A percentile compares a stretch with the other conserved stretches of the same genome.
These are phyloP conservation scores for Gallinago media DNA, from an alignment of 2,113 vertebrate species.

Conservation along the genomic window DNA sequence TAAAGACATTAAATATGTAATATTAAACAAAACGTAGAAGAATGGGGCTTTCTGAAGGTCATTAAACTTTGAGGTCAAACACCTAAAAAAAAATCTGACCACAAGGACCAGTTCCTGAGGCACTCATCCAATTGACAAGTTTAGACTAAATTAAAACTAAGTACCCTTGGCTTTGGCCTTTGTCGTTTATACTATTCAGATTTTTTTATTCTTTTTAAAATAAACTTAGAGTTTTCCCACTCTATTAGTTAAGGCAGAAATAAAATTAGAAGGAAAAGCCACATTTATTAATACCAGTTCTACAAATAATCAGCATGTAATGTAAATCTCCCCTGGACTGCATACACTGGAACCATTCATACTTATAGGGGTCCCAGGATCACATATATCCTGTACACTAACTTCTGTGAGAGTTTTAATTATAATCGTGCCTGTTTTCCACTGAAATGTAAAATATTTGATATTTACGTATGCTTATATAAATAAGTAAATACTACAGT, in stretches of 20 bases:
- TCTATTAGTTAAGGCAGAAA: neutral
- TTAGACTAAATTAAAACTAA: neutral
- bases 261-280: constrained; percentile 18
- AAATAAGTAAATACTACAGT: neutral
- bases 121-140: neutral
- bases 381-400: neutral
- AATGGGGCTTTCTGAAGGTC: neutral
- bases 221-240: neutral
- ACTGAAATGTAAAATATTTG: neutral
- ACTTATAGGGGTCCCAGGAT: neutral
- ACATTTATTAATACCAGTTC: constrained; percentile 49
- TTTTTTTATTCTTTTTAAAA: constrained; percentile 21
- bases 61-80: neutral
- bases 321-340: neutral
- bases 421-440: neutral
- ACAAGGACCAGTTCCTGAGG: neutral
- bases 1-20: constrained; percentile 1
- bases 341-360: constrained; percentile 9
- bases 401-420: neutral
- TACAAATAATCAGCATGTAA: constrained; percentile 28
- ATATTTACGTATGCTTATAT: neutral
- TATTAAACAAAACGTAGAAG: neutral
- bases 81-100: neutral
- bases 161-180: neutral
- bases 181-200: neutral